Conservation (phyloP, 2,113 vertebrate species). For the Hippoglossus stenolepis region DNA sequence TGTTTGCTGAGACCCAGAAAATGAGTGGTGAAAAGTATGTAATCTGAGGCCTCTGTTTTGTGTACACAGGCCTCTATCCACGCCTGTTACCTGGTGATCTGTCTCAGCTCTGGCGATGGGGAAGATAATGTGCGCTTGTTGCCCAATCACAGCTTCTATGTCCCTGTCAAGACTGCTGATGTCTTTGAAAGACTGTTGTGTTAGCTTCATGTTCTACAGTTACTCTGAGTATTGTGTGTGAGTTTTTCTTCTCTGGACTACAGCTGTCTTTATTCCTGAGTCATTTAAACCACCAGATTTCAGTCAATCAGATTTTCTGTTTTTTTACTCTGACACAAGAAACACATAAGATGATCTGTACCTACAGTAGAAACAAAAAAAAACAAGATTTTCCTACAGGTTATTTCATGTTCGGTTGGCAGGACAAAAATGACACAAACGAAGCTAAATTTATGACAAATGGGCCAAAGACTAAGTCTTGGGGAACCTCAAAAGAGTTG, state of each 20-base stretch:
- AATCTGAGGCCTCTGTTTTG: slow-evolving; percentile 52
- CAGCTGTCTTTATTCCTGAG: background rate
- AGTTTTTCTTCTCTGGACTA: too few relatives aligned
- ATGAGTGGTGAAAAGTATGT: slow-evolving; percentile 52
- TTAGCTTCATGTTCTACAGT: background rate
- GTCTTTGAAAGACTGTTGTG: background rate
- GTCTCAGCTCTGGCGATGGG: slow-evolving; percentile 13
- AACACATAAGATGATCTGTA: too few relatives aligned
- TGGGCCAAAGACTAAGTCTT: too few relatives aligned
- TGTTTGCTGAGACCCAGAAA: slow-evolving; percentile 56
- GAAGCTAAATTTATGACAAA: too few relatives aligned
- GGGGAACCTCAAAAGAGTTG: too few relatives aligned
- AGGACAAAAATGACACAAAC: too few relatives aligned
- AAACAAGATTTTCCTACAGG: too few relatives aligned
- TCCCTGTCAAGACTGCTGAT: slow-evolving; percentile 8
- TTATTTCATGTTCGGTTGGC: too few relatives aligned
- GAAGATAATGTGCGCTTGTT: slow-evolving; percentile 33
- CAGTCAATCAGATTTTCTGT: background rate
- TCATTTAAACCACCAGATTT: background rate
- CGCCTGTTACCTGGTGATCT: slow-evolving; percentile 42
- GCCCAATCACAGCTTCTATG: slow-evolving; percentile 19
- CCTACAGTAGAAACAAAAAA: too few relatives aligned
- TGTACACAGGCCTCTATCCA: slow-evolving; percentile 24
- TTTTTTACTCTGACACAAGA: too few relatives aligned
- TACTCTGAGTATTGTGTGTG: background rate